Percentiles rank a stretch among this genome's conserved stretches.
These are phyloP conservation scores for Mormyrops attenuatus DNA, from an alignment of 2,797 vertebrate species.

Conservation along the genomic window DNA sequence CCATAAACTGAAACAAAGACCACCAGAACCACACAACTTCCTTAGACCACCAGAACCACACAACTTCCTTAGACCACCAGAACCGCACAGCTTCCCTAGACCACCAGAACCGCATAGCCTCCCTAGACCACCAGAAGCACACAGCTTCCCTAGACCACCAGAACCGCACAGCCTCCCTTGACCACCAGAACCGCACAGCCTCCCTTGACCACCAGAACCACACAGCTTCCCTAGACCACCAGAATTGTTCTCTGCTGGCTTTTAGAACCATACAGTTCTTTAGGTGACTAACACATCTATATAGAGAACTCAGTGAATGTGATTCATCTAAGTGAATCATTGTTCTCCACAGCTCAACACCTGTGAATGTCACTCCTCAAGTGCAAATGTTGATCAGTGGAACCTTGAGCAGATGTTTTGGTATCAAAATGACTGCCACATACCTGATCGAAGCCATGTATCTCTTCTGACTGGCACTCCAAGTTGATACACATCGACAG, in stretches of 20 bases:
- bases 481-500: not conserved
- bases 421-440: not conserved
- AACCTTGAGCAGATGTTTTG: not conserved
- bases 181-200: not conserved
- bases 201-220: not conserved
- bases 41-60: not conserved
- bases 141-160: not conserved
- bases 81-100: not conserved
- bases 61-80: not conserved
- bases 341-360: not conserved
- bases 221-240: not conserved
- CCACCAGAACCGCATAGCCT: not conserved
- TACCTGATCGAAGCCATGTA: not conserved
- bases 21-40: not conserved
- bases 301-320: not conserved
- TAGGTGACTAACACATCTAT: not conserved
- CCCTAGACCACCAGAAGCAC: not conserved
- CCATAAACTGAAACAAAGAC: not conserved
- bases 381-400: not conserved
- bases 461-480: not conserved
- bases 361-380: not conserved
- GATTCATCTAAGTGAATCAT: not conserved
- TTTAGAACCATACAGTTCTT: not conserved
- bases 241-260: not conserved
- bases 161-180: not conserved